phyloP scores from a whole-genome alignment of 2,113 vertebrate genomes.

The Sterrhoptilus dennistouni region DNA sequence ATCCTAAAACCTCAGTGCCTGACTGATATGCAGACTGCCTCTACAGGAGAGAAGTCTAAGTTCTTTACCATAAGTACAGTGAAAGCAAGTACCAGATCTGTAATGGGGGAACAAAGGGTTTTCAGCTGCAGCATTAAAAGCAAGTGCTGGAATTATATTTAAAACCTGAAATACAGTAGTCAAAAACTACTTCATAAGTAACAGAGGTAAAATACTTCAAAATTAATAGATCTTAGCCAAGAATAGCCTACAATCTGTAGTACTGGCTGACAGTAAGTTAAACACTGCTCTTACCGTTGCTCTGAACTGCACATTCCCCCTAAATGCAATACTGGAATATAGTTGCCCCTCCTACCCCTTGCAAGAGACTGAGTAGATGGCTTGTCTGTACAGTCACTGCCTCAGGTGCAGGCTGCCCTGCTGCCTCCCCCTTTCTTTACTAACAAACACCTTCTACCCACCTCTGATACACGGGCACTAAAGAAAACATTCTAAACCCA shows the following conservation, averaged over 20 bases:
- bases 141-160: neutral
- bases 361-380: neutral
- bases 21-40: neutral
- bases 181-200: neutral
- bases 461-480: accelerated
- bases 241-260: neutral
- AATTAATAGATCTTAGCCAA: neutral
- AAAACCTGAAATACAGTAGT: neutral
- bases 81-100: neutral
- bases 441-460: neutral
- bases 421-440: neutral
- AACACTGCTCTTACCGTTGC: neutral
- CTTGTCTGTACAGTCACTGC: neutral
- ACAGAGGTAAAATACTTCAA: neutral
- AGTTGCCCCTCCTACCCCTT: neutral
- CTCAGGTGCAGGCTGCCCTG: neutral
- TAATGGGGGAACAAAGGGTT: neutral
- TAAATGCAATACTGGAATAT: neutral
- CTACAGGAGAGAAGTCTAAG: neutral
- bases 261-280: neutral
- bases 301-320: neutral
- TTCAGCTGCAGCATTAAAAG: neutral
- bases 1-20: neutral
- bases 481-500: neutral
- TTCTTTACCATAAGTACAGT: neutral